These are phyloP conservation scores for Triplophysa dalaica DNA, from an alignment of 2,113 vertebrate species.

Conservation along the genomic window DNA sequence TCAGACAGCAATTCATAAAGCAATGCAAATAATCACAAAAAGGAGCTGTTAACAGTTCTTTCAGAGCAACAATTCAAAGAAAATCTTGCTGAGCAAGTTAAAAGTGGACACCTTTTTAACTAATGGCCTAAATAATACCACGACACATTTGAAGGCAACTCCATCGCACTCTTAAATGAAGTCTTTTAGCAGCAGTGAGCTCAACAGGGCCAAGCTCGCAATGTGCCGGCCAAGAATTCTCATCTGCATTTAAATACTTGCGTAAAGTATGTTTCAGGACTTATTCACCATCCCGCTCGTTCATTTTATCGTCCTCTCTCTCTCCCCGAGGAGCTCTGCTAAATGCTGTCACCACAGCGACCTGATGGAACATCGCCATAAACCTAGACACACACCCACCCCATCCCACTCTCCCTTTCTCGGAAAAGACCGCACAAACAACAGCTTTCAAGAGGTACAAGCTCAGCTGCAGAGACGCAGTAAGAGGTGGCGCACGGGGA, in stretches of 20 bases:
- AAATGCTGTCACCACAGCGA: constrained; percentile 64
- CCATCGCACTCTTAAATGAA: not conserved
- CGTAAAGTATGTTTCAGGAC: not conserved
- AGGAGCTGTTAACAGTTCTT: too few species aligned
- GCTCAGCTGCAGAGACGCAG: constrained; percentile 39
- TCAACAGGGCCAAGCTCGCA: not conserved
- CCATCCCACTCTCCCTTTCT: constrained; percentile 8
- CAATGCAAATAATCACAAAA: too few species aligned
- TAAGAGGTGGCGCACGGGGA: constrained; percentile 35
- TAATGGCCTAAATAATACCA: not conserved
- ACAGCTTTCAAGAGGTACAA: constrained; percentile 27
- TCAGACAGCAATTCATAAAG: too few species aligned
- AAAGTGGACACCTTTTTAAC: not conserved
- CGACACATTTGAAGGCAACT: not conserved
- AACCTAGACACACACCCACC: constrained; percentile 9
- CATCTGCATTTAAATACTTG: not conserved
- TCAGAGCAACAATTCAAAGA: not conserved
- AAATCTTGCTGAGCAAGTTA: too few species aligned
- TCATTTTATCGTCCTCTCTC: constrained; percentile 38
- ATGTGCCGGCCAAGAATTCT: not conserved
- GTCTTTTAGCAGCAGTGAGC: constrained; percentile 14
- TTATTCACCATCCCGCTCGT: not conserved
- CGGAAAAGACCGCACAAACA: constrained; percentile 22
- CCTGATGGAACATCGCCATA: constrained; percentile 53
- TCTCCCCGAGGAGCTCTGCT: constrained; percentile 53